phyloP scores from a whole-genome alignment of 2,888 invertebrate species.

The Nesidiocoris tenuis region DNA sequence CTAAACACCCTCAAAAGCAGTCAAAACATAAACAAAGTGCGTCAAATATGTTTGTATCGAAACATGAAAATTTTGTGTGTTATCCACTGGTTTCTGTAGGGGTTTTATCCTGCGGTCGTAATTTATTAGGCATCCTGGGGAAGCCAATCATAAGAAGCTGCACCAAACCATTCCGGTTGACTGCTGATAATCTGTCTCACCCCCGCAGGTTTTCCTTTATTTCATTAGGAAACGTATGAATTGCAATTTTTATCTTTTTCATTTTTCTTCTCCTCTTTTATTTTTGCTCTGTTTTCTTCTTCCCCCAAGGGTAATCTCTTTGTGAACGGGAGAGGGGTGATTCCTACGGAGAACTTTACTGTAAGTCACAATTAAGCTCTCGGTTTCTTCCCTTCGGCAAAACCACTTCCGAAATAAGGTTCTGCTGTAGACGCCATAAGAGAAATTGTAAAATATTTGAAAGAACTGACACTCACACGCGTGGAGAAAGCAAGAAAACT shows the following conservation, averaged over 20 bases:
- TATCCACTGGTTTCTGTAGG: too few species aligned
- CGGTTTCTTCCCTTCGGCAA: conserved; percentile 5
- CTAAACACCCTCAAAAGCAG: too few species aligned
- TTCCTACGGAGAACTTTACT: conserved; percentile 18
- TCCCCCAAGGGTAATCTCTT: conserved; percentile 27
- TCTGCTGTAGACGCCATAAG: conserved; percentile 22
- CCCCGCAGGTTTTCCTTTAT: too few species aligned
- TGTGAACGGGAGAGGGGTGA: conserved; percentile 5
- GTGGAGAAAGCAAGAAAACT: neutral
- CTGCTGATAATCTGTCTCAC: too few species aligned
- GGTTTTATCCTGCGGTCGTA: too few species aligned
- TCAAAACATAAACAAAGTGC: too few species aligned
- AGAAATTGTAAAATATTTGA: conserved; percentile 35
- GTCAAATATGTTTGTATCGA: too few species aligned
- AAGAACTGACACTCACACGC: conserved; percentile 5
- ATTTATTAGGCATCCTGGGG: too few species aligned
- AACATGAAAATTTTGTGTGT: too few species aligned
- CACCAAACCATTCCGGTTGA: too few species aligned
- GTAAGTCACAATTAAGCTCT: conserved; percentile 32
- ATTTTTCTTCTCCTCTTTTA: conserved; percentile 13
- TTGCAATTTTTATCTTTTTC: conserved; percentile 23
- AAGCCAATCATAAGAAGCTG: too few species aligned
- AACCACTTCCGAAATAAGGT: conserved; percentile 36
- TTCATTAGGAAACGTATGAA: neutral
- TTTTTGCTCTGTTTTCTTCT: neutral